Conservation (phyloP, 2,888 invertebrate species). For the Drosophila flavopinicola region DNA sequence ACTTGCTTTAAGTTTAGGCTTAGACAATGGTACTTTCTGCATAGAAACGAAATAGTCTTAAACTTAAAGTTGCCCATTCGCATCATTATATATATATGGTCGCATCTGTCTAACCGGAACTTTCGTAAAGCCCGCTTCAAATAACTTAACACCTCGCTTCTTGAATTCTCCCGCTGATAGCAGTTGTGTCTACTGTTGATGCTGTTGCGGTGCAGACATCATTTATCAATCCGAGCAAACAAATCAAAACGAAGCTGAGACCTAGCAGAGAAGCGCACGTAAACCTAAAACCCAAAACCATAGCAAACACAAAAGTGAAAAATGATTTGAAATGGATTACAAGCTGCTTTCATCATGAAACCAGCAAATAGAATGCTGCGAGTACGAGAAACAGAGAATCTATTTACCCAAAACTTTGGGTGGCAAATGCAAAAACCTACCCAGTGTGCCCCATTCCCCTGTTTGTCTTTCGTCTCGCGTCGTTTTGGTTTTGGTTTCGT, state of each 20-base stretch:
- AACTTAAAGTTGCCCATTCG: too few relatives aligned
- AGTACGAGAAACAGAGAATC: conserved; percentile 57
- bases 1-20: too few relatives aligned
- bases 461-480: background rate
- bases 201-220: conserved; percentile 73
- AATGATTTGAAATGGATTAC: conserved; percentile 76
- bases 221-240: conserved; percentile 73
- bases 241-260: conserved; percentile 69
- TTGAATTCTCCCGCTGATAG: conserved; percentile 20
- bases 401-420: conserved; percentile 72
- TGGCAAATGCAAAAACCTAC: conserved; percentile 63
- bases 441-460: background rate
- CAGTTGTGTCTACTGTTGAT: conserved; percentile 63
- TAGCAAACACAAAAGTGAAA: conserved; percentile 72
- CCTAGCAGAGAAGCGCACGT: conserved; percentile 9
- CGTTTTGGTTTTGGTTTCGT: conserved; percentile 23
- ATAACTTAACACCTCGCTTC: conserved; percentile 25
- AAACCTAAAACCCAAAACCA: conserved; percentile 44
- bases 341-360: conserved; percentile 67
- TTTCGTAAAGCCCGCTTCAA: background rate
- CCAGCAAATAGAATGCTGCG: conserved; percentile 34
- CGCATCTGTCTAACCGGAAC: background rate
- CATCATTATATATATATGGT: background rate
- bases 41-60: too few relatives aligned
- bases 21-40: too few relatives aligned